Percentiles rank a stretch among this genome's conserved stretches.
Evolutionary conservation across 1,140 invertebrate genomes (phyloP).

Genomic region (Dermatophagoides farinae): DNA sequence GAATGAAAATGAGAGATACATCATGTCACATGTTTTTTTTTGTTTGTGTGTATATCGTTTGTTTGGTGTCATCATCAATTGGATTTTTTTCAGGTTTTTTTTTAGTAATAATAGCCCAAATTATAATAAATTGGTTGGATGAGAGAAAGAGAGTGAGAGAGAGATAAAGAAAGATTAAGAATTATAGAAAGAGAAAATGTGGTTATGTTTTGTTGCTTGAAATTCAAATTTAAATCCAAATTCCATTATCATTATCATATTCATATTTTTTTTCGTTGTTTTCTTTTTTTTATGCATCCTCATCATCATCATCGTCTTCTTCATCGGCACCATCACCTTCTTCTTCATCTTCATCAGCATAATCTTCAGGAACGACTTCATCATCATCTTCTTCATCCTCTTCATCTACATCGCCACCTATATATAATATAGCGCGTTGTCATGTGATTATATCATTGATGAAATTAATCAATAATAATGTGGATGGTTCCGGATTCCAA

Average conservation of each 20-base stretch:
- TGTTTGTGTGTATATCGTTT: too few species aligned
- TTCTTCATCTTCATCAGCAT: conserved; percentile 8
- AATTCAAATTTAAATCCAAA: background rate
- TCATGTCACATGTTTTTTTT: too few species aligned
- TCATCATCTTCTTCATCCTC: conserved; percentile 12
- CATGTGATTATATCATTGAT: too few species aligned
- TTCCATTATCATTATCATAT: background rate
- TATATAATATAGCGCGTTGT: too few species aligned
- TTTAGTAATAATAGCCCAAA: background rate
- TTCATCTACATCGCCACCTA: conserved; percentile 8
- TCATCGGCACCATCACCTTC: conserved; percentile 5
- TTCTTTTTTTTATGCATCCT: conserved; percentile 1
- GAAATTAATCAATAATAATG: background rate
- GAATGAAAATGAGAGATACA: too few species aligned
- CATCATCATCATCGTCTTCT: conserved; percentile 7
- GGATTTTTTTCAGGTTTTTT: too few species aligned
- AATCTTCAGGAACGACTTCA: conserved; percentile 7
- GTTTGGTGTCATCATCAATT: too few species aligned
- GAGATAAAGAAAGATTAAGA: background rate
- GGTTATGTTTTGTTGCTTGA: background rate
- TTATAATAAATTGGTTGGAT: background rate
- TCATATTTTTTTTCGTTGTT: background rate
- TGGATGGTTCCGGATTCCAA: background rate
- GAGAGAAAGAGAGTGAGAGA: background rate
- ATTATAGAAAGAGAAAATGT: background rate